A percentile compares a stretch with the other conserved stretches of the same genome.
Conservation (phyloP, 2,888 invertebrate genomes). For the Ormia ochracea region DNA sequence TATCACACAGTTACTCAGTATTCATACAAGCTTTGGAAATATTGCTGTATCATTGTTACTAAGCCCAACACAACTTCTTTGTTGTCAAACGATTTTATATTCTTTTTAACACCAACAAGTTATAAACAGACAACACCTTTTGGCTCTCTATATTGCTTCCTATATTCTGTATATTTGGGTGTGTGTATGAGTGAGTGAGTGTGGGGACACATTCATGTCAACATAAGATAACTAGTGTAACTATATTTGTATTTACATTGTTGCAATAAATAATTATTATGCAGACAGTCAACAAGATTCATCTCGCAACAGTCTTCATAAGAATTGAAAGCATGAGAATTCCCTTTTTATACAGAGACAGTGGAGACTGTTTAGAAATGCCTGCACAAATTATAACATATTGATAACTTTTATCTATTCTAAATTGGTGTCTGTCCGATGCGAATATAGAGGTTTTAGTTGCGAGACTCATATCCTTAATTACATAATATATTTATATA, state of each 20-base stretch:
- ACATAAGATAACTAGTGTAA: background rate
- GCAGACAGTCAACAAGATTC: constrained; percentile 44
- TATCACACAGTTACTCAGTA: background rate
- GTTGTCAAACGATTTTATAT: constrained; percentile 30
- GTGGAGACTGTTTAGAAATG: background rate
- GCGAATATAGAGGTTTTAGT: no score
- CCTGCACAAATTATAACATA: no score
- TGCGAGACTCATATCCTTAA: no score
- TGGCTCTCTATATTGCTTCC: background rate
- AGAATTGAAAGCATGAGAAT: background rate
- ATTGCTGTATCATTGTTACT: constrained; percentile 16
- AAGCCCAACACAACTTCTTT: constrained; percentile 36
- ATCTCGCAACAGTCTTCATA: background rate
- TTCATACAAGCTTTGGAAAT: background rate
- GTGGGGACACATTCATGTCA: no score
- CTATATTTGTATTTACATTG: constrained; percentile 26
- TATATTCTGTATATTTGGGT: background rate
- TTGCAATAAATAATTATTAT: constrained; percentile 46
- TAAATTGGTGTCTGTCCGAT: no score
- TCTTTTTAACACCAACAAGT: constrained; percentile 20
- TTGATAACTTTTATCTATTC: no score
- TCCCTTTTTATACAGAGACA: background rate
- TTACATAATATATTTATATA: no score
- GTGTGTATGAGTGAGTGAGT: no score
- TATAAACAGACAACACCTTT: constrained; percentile 45